A percentile compares a stretch with the other conserved stretches of the same genome.
Conservation (phyloP, 2,888 invertebrate species). For the Megalurothrips usitatus region DNA sequence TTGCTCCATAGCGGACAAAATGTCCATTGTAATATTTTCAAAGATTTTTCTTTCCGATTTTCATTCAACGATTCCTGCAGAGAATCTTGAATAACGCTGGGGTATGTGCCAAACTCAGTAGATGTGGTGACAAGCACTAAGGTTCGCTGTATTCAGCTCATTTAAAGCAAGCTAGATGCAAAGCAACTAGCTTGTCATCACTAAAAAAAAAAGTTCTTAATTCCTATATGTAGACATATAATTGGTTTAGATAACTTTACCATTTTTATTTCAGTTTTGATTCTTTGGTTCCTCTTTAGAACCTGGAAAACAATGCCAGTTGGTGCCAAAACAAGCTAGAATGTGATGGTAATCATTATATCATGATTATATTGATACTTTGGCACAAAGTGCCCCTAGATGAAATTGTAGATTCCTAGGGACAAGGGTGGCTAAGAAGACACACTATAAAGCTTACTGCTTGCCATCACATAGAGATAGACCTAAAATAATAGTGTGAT, state of each 20-base stretch:
- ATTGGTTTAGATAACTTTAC: background rate
- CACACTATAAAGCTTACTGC: background rate
- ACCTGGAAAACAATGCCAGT: background rate
- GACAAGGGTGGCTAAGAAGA: background rate
- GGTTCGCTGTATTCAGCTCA: background rate
- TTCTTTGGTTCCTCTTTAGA: background rate
- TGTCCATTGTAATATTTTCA: background rate
- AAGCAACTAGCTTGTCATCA: background rate
- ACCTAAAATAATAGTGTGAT: background rate
- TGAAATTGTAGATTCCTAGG: too few relatives aligned
- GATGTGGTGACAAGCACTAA: conserved; percentile 11
- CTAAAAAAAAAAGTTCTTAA: background rate
- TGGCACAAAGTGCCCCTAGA: too few relatives aligned
- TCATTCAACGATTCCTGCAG: background rate
- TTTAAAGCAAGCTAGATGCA: background rate
- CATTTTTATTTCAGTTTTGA: background rate
- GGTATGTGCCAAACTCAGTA: conserved; percentile 12
- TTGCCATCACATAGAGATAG: background rate
- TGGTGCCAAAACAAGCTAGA: background rate
- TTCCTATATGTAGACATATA: background rate
- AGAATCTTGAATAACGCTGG: conserved; percentile 2
- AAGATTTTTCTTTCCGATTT: background rate
- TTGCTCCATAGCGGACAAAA: too few relatives aligned
- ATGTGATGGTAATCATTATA: background rate
- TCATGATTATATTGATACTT: too few relatives aligned